Conservation (phyloP, 2,113 vertebrate genomes). For the Phodopus roborovskii region DNA sequence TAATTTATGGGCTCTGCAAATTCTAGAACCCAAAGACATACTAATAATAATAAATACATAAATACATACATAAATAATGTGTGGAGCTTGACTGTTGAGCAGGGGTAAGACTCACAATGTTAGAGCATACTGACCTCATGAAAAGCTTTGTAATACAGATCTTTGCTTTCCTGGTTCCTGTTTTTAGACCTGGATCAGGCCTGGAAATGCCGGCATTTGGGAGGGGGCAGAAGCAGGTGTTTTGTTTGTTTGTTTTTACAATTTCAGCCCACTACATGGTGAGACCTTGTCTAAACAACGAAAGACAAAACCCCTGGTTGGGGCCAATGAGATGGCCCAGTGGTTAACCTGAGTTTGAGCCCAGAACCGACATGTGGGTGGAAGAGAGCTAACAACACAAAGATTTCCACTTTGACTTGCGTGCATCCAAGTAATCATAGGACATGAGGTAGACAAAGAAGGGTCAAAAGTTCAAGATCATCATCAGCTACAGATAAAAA, state of each 20-base stretch:
- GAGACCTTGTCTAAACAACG: neutral
- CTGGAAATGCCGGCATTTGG: neutral
- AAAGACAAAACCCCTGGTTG: neutral
- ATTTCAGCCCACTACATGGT: neutral
- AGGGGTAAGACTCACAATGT: slow-evolving; percentile 1
- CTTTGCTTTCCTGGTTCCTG: neutral
- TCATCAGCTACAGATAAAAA: neutral
- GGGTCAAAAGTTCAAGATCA: neutral
- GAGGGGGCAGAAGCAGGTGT: neutral
- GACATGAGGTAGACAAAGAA: neutral
- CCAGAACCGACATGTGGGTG: neutral
- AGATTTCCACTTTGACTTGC: no score
- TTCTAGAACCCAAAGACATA: slow-evolving; percentile 35
- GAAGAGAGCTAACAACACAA: neutral
- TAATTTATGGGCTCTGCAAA: neutral
- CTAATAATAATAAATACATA: neutral
- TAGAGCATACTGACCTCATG: neutral
- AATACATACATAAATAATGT: neutral
- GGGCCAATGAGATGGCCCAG: neutral
- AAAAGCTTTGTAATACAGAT: neutral
- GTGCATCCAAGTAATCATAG: neutral
- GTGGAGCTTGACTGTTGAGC: neutral
- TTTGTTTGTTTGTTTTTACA: neutral
- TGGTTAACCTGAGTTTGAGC: slow-evolving; percentile 22
- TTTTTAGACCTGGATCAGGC: neutral